Percentiles rank a stretch among this genome's conserved stretches.
Evolutionary conservation across 2,888 invertebrate genomes (phyloP).

Genomic region (Thecocarcelia acutangulata): DNA sequence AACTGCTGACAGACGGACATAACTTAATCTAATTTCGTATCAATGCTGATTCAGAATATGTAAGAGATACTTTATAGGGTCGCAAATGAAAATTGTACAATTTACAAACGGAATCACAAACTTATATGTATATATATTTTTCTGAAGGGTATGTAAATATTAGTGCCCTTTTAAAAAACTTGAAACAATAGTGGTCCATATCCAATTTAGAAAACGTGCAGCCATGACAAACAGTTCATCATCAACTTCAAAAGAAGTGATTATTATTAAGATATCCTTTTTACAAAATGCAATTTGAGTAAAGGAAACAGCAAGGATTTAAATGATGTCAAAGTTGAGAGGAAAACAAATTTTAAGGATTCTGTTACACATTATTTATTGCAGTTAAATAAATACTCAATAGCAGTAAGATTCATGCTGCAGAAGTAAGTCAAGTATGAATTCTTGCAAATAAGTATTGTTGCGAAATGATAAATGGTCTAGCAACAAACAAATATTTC

Average conservation of each 20-base stretch:
- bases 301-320: slow-evolving; percentile 27
- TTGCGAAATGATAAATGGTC: slow-evolving; percentile 48
- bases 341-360: slow-evolving; percentile 27
- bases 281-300: slow-evolving; percentile 39
- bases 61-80: too few relatives aligned
- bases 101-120: too few relatives aligned
- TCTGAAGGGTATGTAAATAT: background rate
- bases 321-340: slow-evolving; percentile 56
- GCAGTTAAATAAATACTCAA: slow-evolving; percentile 43
- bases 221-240: slow-evolving; percentile 39
- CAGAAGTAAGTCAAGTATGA: slow-evolving; percentile 43
- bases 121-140: too few relatives aligned
- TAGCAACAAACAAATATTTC: background rate
- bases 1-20: too few relatives aligned
- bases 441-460: slow-evolving; percentile 47
- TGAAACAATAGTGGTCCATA: background rate
- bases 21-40: too few relatives aligned
- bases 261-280: slow-evolving; percentile 26
- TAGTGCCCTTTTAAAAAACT: background rate
- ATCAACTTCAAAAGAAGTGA: background rate
- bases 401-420: slow-evolving; percentile 29
- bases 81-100: too few relatives aligned
- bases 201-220: background rate
- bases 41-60: too few relatives aligned
- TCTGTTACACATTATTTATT: slow-evolving; percentile 39